Evolutionary conservation across 2,113 vertebrate genomes (phyloP).

Genomic region (Catharus fuscescens): DNA sequence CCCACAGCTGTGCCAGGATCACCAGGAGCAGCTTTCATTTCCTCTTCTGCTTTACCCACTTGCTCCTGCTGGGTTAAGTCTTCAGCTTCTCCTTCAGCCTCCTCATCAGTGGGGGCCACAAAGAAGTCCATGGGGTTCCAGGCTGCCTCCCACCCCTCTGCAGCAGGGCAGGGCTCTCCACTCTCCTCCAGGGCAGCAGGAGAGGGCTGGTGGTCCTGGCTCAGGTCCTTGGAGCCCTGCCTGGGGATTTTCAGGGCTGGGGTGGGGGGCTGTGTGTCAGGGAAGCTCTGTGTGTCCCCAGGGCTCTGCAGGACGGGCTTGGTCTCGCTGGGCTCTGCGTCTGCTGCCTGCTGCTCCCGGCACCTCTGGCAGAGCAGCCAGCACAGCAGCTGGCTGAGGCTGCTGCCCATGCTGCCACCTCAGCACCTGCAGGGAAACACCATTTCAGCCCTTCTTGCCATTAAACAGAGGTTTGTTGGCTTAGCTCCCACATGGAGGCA

Average conservation of each 20-base stretch:
- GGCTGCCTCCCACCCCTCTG: background rate
- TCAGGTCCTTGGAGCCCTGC: background rate
- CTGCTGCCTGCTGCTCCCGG: background rate
- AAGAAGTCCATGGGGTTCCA: background rate
- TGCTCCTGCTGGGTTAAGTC: background rate
- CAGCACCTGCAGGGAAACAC: background rate
- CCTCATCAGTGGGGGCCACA: background rate
- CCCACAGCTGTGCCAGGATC: background rate
- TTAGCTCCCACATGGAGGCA: background rate
- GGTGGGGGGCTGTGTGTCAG: accelerated
- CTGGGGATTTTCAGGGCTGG: background rate
- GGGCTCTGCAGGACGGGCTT: background rate
- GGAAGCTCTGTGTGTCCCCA: accelerated
- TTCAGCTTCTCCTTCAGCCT: background rate
- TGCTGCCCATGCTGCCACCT: background rate
- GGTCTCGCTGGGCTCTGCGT: background rate
- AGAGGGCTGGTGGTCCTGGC: accelerated
- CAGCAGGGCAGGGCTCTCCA: background rate
- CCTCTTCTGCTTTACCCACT: accelerated
- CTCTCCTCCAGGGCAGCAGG: background rate
- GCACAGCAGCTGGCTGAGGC: background rate
- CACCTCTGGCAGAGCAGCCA: background rate
- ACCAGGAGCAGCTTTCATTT: background rate
- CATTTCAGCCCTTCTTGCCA: accelerated
- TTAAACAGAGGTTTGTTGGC: accelerated